Evolutionary conservation across 2,113 vertebrate species (phyloP).

Genomic region (Syngnathus floridae): DNA sequence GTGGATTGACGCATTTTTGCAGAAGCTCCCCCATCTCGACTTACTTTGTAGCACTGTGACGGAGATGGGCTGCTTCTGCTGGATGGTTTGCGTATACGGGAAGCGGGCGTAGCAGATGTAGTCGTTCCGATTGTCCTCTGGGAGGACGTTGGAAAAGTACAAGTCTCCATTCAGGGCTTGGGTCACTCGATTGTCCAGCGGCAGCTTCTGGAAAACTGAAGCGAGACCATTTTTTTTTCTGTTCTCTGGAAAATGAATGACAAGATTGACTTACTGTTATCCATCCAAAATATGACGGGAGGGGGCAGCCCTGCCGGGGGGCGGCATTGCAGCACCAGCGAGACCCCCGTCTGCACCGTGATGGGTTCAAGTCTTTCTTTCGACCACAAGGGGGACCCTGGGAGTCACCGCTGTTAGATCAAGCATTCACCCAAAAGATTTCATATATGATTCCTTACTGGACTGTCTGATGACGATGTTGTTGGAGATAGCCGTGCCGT

Average conservation of each 20-base stretch:
- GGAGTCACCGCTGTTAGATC: slow-evolving; percentile 36
- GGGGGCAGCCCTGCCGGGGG: slow-evolving; percentile 89
- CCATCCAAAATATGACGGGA: slow-evolving; percentile 98
- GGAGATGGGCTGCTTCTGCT: slow-evolving; percentile 97
- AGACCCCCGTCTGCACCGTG: slow-evolving; percentile 75
- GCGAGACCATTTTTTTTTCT: neutral
- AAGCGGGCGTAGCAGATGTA: slow-evolving; percentile 98
- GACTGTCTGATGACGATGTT: slow-evolving; percentile 88
- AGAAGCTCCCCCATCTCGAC: slow-evolving; percentile 33
- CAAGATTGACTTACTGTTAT: slow-evolving; percentile 81
- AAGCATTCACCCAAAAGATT: neutral
- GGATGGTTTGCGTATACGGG: slow-evolving; percentile 94
- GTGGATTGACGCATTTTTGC: slow-evolving; percentile 50
- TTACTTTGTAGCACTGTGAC: slow-evolving; percentile 86
- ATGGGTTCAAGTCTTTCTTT: slow-evolving; percentile 90
- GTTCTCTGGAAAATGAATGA: neutral
- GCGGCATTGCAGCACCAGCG: slow-evolving; percentile 83
- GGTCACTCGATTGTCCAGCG: slow-evolving; percentile 84
- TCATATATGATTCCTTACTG: slow-evolving; percentile 68
- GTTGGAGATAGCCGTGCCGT: slow-evolving; percentile 88
- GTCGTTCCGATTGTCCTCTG: slow-evolving; percentile 84
- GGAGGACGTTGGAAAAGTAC: slow-evolving; percentile 92
- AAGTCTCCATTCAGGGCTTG: slow-evolving; percentile 94
- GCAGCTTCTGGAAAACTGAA: slow-evolving; percentile 85
- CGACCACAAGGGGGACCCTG: slow-evolving; percentile 94